These are phyloP conservation scores for Mobula hypostoma DNA, from an alignment of 2,113 vertebrate genomes.

Conservation along the genomic window DNA sequence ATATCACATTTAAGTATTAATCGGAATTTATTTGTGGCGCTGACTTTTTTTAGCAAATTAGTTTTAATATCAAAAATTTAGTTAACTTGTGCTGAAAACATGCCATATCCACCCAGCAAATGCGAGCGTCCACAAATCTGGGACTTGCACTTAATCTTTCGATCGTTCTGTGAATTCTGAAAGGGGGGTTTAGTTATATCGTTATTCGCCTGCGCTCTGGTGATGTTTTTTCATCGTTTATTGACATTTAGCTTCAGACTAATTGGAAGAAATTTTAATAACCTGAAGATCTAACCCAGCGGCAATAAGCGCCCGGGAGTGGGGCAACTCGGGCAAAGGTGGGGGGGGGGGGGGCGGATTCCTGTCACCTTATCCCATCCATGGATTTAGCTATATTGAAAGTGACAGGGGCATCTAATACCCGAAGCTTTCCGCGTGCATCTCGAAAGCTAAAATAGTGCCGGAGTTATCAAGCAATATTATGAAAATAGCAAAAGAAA, in stretches of 20 bases:
- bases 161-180: not conserved
- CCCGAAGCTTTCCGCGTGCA: not conserved
- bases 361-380: not conserved
- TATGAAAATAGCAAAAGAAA: not conserved
- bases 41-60: not conserved
- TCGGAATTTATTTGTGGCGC: not conserved
- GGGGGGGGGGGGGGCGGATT: not conserved
- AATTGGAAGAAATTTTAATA: not conserved
- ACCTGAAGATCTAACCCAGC: not conserved
- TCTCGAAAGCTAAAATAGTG: not conserved
- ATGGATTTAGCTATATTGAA: constrained; percentile 6
- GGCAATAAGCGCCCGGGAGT: not conserved
- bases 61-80: not conserved
- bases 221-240: not conserved
- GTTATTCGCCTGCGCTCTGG: not conserved
- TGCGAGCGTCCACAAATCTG: not conserved
- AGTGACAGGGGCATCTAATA: not conserved
- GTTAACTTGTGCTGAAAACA: not conserved
- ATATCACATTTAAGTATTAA: not conserved
- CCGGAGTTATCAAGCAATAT: not conserved
- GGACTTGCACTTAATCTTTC: not conserved
- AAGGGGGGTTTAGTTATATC: not conserved
- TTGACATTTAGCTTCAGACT: not conserved
- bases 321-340: too few species aligned
- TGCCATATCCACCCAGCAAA: not conserved